Conservation (phyloP, 2,888 invertebrate genomes). For the Cyrtodaria siliqua region DNA sequence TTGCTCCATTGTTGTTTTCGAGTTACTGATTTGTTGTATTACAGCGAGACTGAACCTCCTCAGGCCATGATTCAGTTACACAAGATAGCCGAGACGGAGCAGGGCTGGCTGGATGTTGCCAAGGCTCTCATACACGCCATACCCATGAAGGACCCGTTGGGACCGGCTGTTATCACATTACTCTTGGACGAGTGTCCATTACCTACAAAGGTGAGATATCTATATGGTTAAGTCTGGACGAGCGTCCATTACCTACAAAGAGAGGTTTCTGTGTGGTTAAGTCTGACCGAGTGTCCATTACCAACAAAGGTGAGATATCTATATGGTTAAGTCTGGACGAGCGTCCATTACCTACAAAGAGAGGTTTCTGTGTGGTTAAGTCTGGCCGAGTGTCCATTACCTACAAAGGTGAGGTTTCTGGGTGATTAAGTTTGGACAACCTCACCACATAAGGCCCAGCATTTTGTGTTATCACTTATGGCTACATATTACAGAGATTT, state of each 20-base stretch:
- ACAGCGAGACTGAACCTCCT: conserved; percentile 94
- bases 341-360: conserved; percentile 94
- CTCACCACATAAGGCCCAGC: too few relatives aligned
- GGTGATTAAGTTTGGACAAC: too few relatives aligned
- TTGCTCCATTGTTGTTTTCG: too few relatives aligned
- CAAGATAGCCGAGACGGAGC: conserved; percentile 90
- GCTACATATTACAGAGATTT: too few relatives aligned
- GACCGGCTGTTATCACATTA: conserved; percentile 95
- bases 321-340: too few relatives aligned
- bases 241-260: conserved; percentile 95
- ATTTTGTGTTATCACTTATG: too few relatives aligned
- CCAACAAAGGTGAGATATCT: conserved; percentile 92
- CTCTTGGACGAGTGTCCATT: conserved; percentile 96
- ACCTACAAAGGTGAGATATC: conserved; percentile 92
- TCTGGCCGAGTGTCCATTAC: conserved; percentile 96
- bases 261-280: conserved; percentile 94
- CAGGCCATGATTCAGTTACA: conserved; percentile 93
- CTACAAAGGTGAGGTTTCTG: conserved; percentile 91
- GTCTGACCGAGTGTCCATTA: conserved; percentile 96
- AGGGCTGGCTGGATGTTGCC: conserved; percentile 95
- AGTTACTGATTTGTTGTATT: conserved; percentile 31
- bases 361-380: conserved; percentile 95
- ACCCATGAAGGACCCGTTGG: conserved; percentile 92
- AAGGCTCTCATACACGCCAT: conserved; percentile 93
- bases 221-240: too few relatives aligned